These are phyloP conservation scores for Spheniscus humboldti DNA, from an alignment of 2,797 vertebrate species.

Conservation along the genomic window DNA sequence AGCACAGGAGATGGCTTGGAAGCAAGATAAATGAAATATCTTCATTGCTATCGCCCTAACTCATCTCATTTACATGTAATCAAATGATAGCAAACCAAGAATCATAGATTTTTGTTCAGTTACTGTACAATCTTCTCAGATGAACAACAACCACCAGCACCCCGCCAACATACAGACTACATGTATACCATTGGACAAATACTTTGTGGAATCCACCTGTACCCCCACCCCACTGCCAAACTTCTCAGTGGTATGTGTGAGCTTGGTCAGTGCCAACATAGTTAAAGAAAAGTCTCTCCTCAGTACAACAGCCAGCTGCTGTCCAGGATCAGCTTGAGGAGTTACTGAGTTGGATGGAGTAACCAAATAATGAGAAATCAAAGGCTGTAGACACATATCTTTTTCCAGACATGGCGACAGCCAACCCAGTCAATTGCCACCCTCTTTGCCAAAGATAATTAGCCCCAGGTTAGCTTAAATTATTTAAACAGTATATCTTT, in stretches of 20 bases:
- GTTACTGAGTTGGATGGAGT: neutral
- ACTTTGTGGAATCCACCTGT: too few species aligned
- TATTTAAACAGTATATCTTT: neutral
- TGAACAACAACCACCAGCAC: neutral
- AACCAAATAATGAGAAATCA: neutral
- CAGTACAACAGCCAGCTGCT: neutral
- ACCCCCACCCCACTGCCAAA: neutral
- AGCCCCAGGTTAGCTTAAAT: neutral
- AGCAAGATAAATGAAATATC: neutral
- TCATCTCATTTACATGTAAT: neutral
- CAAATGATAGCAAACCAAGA: neutral
- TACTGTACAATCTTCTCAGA: neutral
- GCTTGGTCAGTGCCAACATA: neutral
- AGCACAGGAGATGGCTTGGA: neutral
- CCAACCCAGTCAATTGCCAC: neutral
- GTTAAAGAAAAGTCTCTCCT: neutral
- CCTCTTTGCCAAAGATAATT: neutral
- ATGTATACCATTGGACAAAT: accelerated
- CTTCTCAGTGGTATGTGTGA: accelerated
- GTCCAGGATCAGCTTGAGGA: neutral
- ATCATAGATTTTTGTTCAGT: neutral
- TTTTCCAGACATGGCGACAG: neutral
- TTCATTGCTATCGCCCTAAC: neutral
- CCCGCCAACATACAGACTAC: neutral
- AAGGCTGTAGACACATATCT: neutral